Evolutionary conservation across 1,140 invertebrate genomes (phyloP), one percentile per base, ranked within the genome.

Genomic region (Tigriopus japonicus): DNA sequence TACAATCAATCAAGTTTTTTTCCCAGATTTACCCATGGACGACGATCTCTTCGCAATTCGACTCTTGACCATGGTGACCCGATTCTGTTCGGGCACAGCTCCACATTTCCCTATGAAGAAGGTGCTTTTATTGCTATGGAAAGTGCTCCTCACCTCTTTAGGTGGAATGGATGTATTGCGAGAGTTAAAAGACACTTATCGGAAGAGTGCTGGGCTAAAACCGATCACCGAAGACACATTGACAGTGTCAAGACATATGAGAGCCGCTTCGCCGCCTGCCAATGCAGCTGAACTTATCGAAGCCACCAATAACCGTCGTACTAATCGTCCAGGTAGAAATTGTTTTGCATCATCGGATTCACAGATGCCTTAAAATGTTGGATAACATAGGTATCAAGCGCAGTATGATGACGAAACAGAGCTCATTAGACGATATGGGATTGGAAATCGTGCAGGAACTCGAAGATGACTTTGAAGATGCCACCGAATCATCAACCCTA

Each of bases 21-120:
- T 65, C 63, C 56, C 54, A 68, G 70, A 64, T 56, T 67, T 68
- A 55, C 68, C 69, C 40, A 72, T 76, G 69, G 79, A 79, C 49
- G 88, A 92, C 67, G 89, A 94, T 69, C 72, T 92, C 54, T 72
- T 96, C 13, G 81, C 85, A 13, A 81, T 95, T 2, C 90, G 91
- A 68, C 74, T 98, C 60, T 78, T 97, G 52, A 81, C 83, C 63
- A 92, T 97, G 91, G 86, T 96, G 7, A 93, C 88, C 17, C 80
- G 83, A 65, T 92, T 96, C 69, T 97, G 92, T 73, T 90, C 87
- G 68, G 91, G 91, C 0, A 82, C 84, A 43, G 86, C 88, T 12
- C 87, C 91, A 51, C 89, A 95, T 75, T 96, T 94, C 75, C 93
- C 93, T 14, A 95, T 97, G 80, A 96, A 94, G 71, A 98, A 98